These are phyloP conservation scores for Trichogramma pretiosum DNA, from an alignment of 1,140 invertebrate species.

Conservation along the genomic window DNA sequence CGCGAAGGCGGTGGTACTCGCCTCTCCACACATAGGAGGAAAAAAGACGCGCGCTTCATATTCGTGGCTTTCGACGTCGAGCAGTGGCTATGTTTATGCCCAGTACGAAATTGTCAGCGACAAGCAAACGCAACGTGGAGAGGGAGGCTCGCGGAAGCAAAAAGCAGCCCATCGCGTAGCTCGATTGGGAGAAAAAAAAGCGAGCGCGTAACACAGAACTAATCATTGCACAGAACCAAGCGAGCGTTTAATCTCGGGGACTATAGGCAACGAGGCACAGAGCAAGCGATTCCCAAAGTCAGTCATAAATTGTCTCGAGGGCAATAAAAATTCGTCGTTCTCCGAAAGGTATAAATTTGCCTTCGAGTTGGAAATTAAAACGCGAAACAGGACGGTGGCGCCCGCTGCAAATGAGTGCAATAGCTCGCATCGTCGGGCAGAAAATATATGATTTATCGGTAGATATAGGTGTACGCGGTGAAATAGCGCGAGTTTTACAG, in stretches of 20 bases:
- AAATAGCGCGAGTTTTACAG: too few relatives aligned
- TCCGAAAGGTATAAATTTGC: constrained; percentile 2
- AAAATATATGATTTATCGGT: constrained; percentile 11
- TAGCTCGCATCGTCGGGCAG: not conserved
- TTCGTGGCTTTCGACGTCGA: too few relatives aligned
- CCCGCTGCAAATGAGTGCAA: too few relatives aligned
- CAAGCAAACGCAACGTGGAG: not conserved
- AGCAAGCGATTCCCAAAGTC: not conserved
- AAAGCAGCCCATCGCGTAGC: not conserved
- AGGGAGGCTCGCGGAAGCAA: not conserved
- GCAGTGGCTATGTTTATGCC: too few relatives aligned
- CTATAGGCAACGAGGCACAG: not conserved
- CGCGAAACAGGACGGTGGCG: not conserved
- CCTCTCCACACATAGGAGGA: too few relatives aligned
- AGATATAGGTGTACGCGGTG: not conserved
- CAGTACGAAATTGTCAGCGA: too few relatives aligned
- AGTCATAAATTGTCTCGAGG: not conserved
- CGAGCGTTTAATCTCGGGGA: not conserved
- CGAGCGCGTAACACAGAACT: not conserved
- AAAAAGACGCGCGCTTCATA: too few relatives aligned
- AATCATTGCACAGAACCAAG: not conserved
- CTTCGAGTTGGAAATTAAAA: constrained; percentile 9
- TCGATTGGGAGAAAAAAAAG: too few relatives aligned
- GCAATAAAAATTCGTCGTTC: constrained; percentile 1
- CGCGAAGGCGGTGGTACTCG: too few relatives aligned